Base-by-base conservation (phyloP, 2,888 invertebrate genomes). In the Pachliopta kotzebuea region DNA sequence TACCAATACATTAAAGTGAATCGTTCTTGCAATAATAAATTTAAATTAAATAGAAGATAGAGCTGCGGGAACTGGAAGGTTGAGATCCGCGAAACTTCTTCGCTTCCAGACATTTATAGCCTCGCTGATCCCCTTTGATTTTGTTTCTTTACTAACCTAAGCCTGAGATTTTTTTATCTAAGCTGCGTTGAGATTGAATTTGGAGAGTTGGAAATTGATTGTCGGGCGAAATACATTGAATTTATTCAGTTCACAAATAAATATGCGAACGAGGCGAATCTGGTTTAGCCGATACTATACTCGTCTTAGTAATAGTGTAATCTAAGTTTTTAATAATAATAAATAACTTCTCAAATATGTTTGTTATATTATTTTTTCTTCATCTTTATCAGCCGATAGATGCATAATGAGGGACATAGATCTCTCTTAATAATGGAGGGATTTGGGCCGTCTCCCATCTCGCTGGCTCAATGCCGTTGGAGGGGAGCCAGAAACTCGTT, bases 111-210 rank as follows among this genome's bases (percentile, higher is more conserved):
- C 59, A 55, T 60, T 64, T 64, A 64, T 64, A 60, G 60, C 56
- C 55, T 29, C 56, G 52, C 37, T 64, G 64, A 64, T 64, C 64
- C 64, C 17, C 50, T 64, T 60, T 64, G 64, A 64, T 64, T 60
- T 64, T 56, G 64, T 64, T 64, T 64, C 64, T 56, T 56, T 56
- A 21, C 56, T 64, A 60, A 60, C 52, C 52, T 58, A 64, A 64
- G 64, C 60, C 31, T 4, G 37, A 24, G 60, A 56, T 42, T 56
- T 62, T 59, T 56, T 60, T 60, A 50, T 42, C 21, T 56, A 52
- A 56, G 37, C 42, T 29, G 52, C 56, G 29, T 42, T 52, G 56
- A 64, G 52, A 64, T 64, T 60, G 60, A 64, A 64, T 64, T 60
- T 56, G 42, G 37, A 52, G 23, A 60, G 56, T 59, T 58, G 23